These are phyloP conservation scores for Ptycholaimellus sp. DNA, from an alignment of 2,888 invertebrate genomes.

Conservation along the genomic window DNA sequence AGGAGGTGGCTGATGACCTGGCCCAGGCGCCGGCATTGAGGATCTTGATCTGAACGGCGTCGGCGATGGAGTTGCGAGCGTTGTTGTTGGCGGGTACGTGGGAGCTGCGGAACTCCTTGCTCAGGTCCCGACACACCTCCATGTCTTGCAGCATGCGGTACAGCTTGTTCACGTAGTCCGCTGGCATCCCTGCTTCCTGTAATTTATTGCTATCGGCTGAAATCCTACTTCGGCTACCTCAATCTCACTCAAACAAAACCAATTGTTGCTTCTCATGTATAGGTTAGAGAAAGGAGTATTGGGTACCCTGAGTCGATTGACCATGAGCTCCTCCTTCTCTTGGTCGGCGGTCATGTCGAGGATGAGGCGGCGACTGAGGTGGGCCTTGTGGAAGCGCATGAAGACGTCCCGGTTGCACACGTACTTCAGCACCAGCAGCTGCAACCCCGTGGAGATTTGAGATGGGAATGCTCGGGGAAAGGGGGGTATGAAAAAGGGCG, in stretches of 20 bases:
- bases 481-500: background rate
- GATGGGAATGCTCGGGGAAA: background rate
- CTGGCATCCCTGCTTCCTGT: constrained; percentile 94
- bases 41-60: constrained; percentile 80
- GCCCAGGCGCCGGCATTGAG: constrained; percentile 97
- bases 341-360: constrained; percentile 93
- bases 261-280: background rate
- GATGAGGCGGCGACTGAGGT: constrained; percentile 76
- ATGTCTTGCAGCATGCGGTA: constrained; percentile 81
- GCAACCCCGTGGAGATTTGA: too few relatives aligned
- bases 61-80: constrained; percentile 5
- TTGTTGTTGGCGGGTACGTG: constrained; percentile 12
- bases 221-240: background rate
- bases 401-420: constrained; percentile 98
- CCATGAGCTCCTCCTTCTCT: constrained; percentile 97
- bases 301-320: constrained; percentile 57
- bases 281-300: constrained; percentile 9
- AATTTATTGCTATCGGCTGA: constrained; percentile 24
- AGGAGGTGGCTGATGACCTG: too few relatives aligned
- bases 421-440: constrained; percentile 77
- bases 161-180: constrained; percentile 91
- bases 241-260: background rate
- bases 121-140: constrained; percentile 85
- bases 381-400: constrained; percentile 96
- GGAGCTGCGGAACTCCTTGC: constrained; percentile 51